A percentile compares a stretch with the other conserved stretches of the same genome.
phyloP scores from a whole-genome alignment of 2,888 invertebrate species.

The Cryptocheilus praepositus region DNA sequence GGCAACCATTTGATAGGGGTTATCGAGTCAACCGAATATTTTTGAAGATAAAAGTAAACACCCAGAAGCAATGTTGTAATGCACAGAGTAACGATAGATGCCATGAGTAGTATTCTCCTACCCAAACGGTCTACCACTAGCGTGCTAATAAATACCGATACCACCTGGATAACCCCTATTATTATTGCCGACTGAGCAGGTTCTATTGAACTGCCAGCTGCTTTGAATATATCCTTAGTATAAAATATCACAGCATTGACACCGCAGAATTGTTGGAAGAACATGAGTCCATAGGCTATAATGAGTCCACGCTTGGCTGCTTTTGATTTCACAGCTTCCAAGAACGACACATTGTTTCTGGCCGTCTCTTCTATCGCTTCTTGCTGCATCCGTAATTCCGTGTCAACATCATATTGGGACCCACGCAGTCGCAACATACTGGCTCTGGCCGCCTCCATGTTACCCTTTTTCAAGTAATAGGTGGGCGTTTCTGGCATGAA shows the following conservation, averaged over 20 bases:
- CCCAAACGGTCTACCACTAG: conserved; percentile 88
- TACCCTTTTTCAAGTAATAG: conserved; percentile 81
- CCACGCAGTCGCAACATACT: conserved; percentile 87
- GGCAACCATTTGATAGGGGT: conserved; percentile 84
- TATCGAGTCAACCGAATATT: conserved; percentile 66
- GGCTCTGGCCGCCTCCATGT: conserved; percentile 81
- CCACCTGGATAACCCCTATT: conserved; percentile 89
- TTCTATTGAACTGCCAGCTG: conserved; percentile 79
- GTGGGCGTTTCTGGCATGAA: conserved; percentile 93
- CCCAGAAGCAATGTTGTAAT: conserved; percentile 83
- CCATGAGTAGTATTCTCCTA: conserved; percentile 84
- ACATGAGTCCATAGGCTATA: conserved; percentile 88
- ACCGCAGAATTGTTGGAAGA: conserved; percentile 92
- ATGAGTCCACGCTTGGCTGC: conserved; percentile 82
- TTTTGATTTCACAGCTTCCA: conserved; percentile 78
- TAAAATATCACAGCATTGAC: conserved; percentile 91
- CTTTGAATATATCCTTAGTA: conserved; percentile 83
- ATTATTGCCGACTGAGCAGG: conserved; percentile 83
- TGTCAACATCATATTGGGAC: conserved; percentile 80
- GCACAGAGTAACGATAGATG: conserved; percentile 84
- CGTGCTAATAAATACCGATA: conserved; percentile 85
- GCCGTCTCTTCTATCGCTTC: conserved; percentile 77
- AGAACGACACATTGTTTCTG: conserved; percentile 78
- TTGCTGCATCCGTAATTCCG: conserved; percentile 81
- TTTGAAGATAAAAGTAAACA: conserved; percentile 79